A percentile compares a stretch with the other conserved stretches of the same genome.
phyloP scores from a whole-genome alignment of 2,797 vertebrate genomes.

The Orestias chungarensis region DNA sequence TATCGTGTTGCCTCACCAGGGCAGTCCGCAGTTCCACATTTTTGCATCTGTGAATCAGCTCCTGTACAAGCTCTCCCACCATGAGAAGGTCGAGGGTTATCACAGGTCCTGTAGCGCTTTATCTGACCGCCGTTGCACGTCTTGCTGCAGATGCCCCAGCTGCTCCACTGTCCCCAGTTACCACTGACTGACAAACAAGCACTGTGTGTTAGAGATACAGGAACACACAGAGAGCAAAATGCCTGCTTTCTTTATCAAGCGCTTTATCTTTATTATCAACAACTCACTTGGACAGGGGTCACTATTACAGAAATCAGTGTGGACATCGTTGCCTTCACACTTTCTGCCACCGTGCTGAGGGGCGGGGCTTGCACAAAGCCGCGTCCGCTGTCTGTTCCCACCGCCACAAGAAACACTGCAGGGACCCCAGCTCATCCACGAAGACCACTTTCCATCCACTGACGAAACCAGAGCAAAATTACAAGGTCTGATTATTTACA shows the following conservation, averaged over 20 bases:
- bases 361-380: constrained; percentile 87
- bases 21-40: constrained; percentile 84
- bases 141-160: constrained; percentile 92
- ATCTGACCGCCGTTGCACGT: constrained; percentile 90
- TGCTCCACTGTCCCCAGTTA: constrained; percentile 92
- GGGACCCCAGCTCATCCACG: constrained; percentile 90
- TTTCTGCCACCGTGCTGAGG: constrained; percentile 87
- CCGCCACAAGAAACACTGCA: constrained; percentile 94
- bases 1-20: constrained; percentile 82
- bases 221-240: neutral
- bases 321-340: constrained; percentile 90
- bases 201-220: neutral
- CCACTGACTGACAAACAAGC: constrained; percentile 82
- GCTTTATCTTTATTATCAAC: neutral
- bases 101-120: constrained; percentile 89
- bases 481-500: neutral
- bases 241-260: neutral
- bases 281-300: constrained; percentile 93
- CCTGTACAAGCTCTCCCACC: constrained; percentile 92
- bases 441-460: constrained; percentile 96
- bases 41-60: constrained; percentile 89
- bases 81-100: constrained; percentile 86
- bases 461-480: neutral
- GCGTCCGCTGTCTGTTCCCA: constrained; percentile 88
- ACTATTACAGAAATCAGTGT: constrained; percentile 93